phyloP scores from a whole-genome alignment of 2,888 invertebrate genomes.

The Chloromyia formosa region DNA sequence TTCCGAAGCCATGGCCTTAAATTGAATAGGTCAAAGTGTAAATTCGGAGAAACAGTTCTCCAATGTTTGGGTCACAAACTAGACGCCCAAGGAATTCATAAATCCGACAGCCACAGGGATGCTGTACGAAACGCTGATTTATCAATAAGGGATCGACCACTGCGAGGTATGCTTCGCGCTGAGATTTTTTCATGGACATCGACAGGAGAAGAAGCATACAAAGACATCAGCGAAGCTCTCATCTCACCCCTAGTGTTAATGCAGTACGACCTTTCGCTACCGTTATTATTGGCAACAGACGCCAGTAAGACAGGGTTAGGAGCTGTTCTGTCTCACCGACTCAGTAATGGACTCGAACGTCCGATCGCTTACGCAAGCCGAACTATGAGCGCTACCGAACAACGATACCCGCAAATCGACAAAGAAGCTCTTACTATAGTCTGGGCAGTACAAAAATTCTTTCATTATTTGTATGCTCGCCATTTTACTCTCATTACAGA shows the following conservation, averaged over 20 bases:
- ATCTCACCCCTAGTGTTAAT: slow-evolving; percentile 45
- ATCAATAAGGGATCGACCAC: too few relatives aligned
- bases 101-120: too few relatives aligned
- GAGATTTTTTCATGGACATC: slow-evolving; percentile 7
- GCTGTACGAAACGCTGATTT: too few relatives aligned
- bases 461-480: slow-evolving; percentile 38
- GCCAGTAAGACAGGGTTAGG: slow-evolving; percentile 45
- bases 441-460: slow-evolving; percentile 43
- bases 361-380: slow-evolving; percentile 46
- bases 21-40: too few relatives aligned
- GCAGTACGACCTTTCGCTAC: slow-evolving; percentile 45
- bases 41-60: too few relatives aligned
- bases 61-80: too few relatives aligned
- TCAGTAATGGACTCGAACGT: slow-evolving; percentile 42
- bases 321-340: slow-evolving; percentile 45
- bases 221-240: slow-evolving; percentile 19
- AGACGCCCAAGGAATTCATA: too few relatives aligned
- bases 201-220: not conserved
- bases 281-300: slow-evolving; percentile 47
- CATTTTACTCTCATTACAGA: slow-evolving; percentile 37
- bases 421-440: slow-evolving; percentile 46
- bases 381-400: slow-evolving; percentile 19
- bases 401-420: slow-evolving; percentile 43
- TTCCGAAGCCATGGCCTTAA: too few relatives aligned
- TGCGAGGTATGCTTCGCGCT: not conserved